These are phyloP conservation scores for Dryomyza anilis DNA, from an alignment of 2,888 invertebrate genomes.

Conservation along the genomic window DNA sequence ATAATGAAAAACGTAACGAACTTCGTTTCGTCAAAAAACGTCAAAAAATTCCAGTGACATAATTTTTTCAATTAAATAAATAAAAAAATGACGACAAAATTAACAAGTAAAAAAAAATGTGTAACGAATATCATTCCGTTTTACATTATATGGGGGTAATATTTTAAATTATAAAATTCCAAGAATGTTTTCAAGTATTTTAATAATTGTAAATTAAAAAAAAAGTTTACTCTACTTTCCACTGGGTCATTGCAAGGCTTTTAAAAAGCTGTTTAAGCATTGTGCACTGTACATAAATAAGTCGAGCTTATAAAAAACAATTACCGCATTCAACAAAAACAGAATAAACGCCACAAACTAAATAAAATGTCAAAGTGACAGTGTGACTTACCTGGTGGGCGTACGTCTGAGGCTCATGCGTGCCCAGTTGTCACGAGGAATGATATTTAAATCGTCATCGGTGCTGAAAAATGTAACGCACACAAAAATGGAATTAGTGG, in stretches of 20 bases:
- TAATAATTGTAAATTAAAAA: not conserved
- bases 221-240: not conserved
- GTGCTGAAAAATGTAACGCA: conserved; percentile 50
- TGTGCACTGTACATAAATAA: not conserved
- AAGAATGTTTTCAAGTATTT: no score
- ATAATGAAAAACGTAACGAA: no score
- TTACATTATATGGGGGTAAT: no score
- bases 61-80: no score
- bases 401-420: conserved; percentile 82
- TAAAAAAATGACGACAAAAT: no score
- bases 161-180: no score
- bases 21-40: no score
- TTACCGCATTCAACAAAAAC: not conserved
- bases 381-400: conserved; percentile 71
- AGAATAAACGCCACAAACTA: not conserved
- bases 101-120: no score
- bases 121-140: no score
- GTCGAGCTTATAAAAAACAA: not conserved
- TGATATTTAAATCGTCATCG: conserved; percentile 66
- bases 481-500: not conserved
- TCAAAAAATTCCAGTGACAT: no score
- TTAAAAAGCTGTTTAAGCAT: not conserved
- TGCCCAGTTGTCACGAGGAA: conserved; percentile 83
- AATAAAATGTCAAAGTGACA: conserved; percentile 8
- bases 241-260: not conserved